phyloP scores from a whole-genome alignment of 2,888 invertebrate species.

The Nudaria mundana region DNA sequence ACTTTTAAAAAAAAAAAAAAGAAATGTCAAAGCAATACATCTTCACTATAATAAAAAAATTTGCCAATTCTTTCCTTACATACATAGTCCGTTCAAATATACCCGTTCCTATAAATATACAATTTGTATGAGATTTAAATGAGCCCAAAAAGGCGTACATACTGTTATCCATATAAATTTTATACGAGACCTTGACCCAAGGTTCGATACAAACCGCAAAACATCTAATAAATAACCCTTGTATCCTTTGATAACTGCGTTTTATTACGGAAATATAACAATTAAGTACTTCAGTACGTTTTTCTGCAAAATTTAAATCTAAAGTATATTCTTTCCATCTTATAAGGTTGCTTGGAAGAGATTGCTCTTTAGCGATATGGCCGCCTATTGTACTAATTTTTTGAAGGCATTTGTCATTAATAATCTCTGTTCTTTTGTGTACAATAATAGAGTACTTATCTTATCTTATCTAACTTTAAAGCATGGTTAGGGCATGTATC shows the following conservation, averaged over 20 bases:
- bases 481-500: no score
- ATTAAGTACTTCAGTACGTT: not conserved
- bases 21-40: no score
- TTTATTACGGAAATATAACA: not conserved
- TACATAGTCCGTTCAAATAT: not conserved
- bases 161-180: slow-evolving; percentile 20
- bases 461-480: no score
- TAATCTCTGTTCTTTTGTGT: no score
- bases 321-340: no score
- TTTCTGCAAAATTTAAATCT: not conserved
- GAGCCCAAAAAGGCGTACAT: slow-evolving; percentile 13
- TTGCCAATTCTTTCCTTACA: not conserved
- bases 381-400: no score
- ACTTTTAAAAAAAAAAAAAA: no score
- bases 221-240: slow-evolving; percentile 23
- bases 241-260: slow-evolving; percentile 4
- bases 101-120: no score
- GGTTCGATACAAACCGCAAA: slow-evolving; percentile 16
- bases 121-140: slow-evolving; percentile 11
- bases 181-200: slow-evolving; percentile 17
- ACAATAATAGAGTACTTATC: no score
- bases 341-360: no score
- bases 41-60: not conserved
- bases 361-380: no score
- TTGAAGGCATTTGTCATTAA: no score